Conservation (phyloP, 1,140 invertebrate genomes). For the Penaeus chinensis region DNA sequence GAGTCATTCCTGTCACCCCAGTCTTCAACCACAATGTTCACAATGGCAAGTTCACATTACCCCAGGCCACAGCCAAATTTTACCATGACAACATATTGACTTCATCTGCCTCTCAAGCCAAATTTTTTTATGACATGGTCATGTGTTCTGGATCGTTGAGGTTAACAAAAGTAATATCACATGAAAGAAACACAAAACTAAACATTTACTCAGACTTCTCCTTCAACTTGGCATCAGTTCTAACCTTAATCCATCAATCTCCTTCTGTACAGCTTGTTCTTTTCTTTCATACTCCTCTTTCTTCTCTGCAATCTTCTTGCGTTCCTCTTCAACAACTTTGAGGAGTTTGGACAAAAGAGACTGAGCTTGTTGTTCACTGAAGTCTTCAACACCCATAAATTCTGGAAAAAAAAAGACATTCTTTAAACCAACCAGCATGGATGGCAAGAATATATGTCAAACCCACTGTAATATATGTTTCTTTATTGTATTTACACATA, state of each 20-base stretch:
- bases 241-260: slow-evolving; percentile 43
- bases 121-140: too few relatives aligned
- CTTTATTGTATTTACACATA: too few relatives aligned
- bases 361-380: slow-evolving; percentile 37
- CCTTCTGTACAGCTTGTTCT: slow-evolving; percentile 28
- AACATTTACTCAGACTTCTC: too few relatives aligned
- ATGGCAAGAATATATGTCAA: not conserved
- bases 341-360: slow-evolving; percentile 24
- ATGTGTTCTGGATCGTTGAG: not conserved
- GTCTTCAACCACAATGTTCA: too few relatives aligned
- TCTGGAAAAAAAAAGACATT: slow-evolving; percentile 25
- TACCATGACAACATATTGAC: too few relatives aligned
- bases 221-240: not conserved
- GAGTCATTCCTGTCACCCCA: too few relatives aligned
- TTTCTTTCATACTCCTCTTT: slow-evolving; percentile 41
- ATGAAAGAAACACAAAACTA: not conserved
- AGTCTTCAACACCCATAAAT: slow-evolving; percentile 30
- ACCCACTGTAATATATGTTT: not conserved
- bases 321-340: slow-evolving; percentile 14
- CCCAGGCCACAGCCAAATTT: too few relatives aligned
- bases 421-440: not conserved
- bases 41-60: too few relatives aligned
- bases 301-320: not conserved
- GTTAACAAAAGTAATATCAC: not conserved
- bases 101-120: too few relatives aligned